phyloP scores from a whole-genome alignment of 92 coral and sea anemone species.

The Epizoanthus illoricatus region DNA sequence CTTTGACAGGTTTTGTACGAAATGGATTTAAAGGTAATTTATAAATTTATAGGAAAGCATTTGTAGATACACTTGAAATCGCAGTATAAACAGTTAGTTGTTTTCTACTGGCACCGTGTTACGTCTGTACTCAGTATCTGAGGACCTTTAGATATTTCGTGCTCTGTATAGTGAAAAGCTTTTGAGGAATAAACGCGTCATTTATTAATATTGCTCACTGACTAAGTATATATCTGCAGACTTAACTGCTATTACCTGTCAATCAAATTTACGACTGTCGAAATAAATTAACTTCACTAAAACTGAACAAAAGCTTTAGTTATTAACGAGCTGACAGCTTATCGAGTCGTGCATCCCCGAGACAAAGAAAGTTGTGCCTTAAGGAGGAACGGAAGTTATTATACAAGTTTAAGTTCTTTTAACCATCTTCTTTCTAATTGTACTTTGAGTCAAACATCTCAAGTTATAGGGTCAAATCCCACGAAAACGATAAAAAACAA shows the following conservation, averaged over 20 bases:
- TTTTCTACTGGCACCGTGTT: no score
- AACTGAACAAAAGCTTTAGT: conserved; percentile 9
- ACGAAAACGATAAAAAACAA: not conserved
- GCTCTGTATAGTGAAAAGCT: not conserved
- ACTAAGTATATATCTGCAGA: not conserved
- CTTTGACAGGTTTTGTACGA: no score
- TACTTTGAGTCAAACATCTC: no score
- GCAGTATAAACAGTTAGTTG: no score
- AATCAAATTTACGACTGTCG: conserved; percentile 18
- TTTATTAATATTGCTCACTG: conserved; percentile 19
- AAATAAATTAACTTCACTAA: conserved; percentile 28
- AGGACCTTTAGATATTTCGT: not conserved
- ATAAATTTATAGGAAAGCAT: no score
- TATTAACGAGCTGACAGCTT: not conserved
- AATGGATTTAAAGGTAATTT: no score
- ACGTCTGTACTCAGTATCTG: no score
- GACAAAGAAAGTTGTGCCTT: not conserved
- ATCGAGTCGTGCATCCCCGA: conserved; percentile 15
- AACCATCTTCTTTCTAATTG: no score
- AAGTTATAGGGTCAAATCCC: not conserved
- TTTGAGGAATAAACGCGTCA: not conserved
- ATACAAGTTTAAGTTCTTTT: no score
- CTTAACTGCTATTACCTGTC: conserved; percentile 27
- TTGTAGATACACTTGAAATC: no score
- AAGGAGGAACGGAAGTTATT: not conserved